Conservation (phyloP, 2,797 vertebrate species). For the Anomalospiza imberbis region DNA sequence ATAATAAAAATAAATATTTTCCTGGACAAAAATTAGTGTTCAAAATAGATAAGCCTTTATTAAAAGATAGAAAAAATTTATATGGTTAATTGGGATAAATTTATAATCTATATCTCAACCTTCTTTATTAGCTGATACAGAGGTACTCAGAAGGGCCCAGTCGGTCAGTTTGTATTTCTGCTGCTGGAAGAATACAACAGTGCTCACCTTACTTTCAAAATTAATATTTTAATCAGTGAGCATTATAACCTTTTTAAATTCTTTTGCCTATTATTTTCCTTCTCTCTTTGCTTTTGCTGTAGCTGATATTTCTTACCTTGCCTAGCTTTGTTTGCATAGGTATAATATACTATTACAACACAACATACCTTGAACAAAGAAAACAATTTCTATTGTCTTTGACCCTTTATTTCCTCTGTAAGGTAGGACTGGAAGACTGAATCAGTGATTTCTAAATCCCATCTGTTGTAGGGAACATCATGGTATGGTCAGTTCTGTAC, state of each 20-base stretch:
- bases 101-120: rapidly evolving
- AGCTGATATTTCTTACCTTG: not conserved
- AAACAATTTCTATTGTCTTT: not conserved
- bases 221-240: not conserved
- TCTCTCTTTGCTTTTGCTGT: not conserved
- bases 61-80: not conserved
- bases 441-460: not conserved
- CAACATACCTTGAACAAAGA: not conserved
- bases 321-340: not conserved
- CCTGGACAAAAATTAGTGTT: not conserved
- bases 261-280: not conserved
- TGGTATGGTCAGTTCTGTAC: not conserved
- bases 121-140: not conserved
- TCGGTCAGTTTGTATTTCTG: not conserved
- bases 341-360: not conserved
- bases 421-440: not conserved
- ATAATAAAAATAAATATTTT: not conserved
- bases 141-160: not conserved
- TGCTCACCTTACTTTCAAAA: not conserved
- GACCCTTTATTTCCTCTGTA: not conserved
- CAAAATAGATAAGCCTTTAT: not conserved
- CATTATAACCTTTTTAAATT: not conserved
- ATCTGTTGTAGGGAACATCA: not conserved
- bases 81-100: not conserved
- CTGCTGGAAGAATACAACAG: not conserved